Conservation (phyloP, 64 coral and sea anemone genomes). For the Actinia tenebrosa region DNA sequence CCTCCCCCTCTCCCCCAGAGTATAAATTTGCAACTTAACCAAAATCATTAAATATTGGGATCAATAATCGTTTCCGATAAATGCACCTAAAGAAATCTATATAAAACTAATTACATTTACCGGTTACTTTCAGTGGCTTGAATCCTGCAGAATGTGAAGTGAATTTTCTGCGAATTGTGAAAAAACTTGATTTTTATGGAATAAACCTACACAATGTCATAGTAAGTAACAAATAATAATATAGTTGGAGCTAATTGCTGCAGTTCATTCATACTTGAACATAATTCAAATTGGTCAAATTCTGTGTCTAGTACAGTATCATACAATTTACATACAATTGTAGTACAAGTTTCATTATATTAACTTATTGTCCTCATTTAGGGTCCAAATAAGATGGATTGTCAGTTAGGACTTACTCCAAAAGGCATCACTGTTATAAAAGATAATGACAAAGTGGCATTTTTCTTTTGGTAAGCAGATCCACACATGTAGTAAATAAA, state of each 20-base stretch:
- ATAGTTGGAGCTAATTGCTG: neutral
- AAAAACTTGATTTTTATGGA: slow-evolving; percentile 89
- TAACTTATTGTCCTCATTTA: neutral
- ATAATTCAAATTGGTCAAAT: neutral
- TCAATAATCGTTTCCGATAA: no score
- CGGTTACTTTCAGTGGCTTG: slow-evolving; percentile 50
- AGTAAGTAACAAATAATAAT: slow-evolving; percentile 26
- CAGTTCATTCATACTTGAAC: neutral
- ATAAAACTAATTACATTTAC: no score
- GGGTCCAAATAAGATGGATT: slow-evolving; percentile 77
- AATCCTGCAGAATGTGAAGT: slow-evolving; percentile 97
- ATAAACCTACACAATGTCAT: slow-evolving; percentile 77
- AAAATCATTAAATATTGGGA: no score
- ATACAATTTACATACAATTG: no score
- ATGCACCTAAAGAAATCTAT: no score
- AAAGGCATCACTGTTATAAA: slow-evolving; percentile 81
- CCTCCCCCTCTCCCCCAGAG: no score
- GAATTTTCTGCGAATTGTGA: slow-evolving; percentile 70
- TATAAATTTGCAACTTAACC: no score
- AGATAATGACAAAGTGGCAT: slow-evolving; percentile 68
- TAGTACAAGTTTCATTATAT: no score
- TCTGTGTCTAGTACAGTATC: no score
- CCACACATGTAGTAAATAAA: neutral
- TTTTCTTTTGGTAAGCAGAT: slow-evolving; percentile 67
- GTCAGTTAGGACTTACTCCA: slow-evolving; percentile 75